Evolutionary conservation across 2,888 invertebrate genomes (phyloP), one percentile per base, ranked within the genome.

Genomic region (Sminthurinus aureus): DNA sequence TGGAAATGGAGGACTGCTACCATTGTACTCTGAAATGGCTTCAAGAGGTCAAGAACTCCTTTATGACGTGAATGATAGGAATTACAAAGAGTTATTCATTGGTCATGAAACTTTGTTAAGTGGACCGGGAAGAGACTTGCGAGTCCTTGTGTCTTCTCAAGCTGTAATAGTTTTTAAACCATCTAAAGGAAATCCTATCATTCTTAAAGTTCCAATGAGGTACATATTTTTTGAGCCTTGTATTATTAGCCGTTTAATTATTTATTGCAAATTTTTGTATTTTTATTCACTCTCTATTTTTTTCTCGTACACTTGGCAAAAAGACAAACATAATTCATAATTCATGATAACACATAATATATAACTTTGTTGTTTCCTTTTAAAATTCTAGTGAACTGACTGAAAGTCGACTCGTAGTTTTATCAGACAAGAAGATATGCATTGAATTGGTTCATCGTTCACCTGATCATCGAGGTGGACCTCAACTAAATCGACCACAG

Each of bases 11-110:
- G 96, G 96, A 12, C 92, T 97, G 81, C 91, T 98, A 87, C 96
- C 97, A n/a, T 92, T 94, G 4, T 98, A 95, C 91, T 95, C 94
- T 87, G 91, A 91, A 79, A 93, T 93, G 78, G 94, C 95, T 89
- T 95, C 96, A 80, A 93, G 93, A 86, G 97, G 96, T 11, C 97
- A 97, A 89, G 93, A 94, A 88, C 93, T 95, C 89, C 92, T 98
- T 84, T 93, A 94, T 90, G 92, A 93, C 85, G 93, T 96, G 86
- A 94, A 94, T 90, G 92, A 93, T 85, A 91, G 94, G 79, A 93
- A 94, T 90, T 94, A 94, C 90, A 90, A 91, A 22, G 97, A 96
- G 91, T 93, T 94, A 90, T 94, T 96, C 89, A 94, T 98, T 88
- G 95, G 95, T 9, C 95, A 95, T 90, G 96, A 97, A 90, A 71